A percentile compares a stretch with the other conserved stretches of the same genome.
Conservation (phyloP, 2,888 invertebrate genomes). For the Buathra laborator region DNA sequence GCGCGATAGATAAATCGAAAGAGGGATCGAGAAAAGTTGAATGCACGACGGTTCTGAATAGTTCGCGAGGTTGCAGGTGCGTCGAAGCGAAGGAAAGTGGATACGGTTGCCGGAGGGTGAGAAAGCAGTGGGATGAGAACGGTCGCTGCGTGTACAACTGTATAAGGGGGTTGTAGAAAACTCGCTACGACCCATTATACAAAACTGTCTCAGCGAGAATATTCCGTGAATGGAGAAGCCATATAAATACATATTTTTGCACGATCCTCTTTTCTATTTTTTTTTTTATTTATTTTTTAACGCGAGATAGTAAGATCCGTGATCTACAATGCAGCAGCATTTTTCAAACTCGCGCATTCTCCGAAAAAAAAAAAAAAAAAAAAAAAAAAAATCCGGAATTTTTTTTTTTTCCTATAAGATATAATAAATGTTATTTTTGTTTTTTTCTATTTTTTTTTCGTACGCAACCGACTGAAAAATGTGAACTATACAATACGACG, state of each 20-base stretch:
- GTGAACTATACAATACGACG: not conserved
- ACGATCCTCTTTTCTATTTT: not conserved
- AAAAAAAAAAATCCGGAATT: no score
- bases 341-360: no score
- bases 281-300: not conserved
- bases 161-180: not conserved
- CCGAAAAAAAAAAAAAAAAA: no score
- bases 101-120: slow-evolving; percentile 7
- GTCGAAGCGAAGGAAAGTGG: slow-evolving; percentile 38
- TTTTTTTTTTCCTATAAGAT: no score
- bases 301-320: no score
- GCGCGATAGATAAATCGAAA: slow-evolving; percentile 19
- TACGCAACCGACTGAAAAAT: no score
- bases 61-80: slow-evolving; percentile 17
- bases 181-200: not conserved
- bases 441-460: no score
- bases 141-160: not conserved
- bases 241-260: not conserved
- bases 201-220: slow-evolving; percentile 2
- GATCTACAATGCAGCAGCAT: no score
- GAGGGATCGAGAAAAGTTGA: slow-evolving; percentile 3
- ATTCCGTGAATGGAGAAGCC: not conserved
- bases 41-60: slow-evolving; percentile 7
- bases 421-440: no score
- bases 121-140: not conserved